phyloP scores from a whole-genome alignment of 2,797 vertebrate species.

The Molossus molossus region DNA sequence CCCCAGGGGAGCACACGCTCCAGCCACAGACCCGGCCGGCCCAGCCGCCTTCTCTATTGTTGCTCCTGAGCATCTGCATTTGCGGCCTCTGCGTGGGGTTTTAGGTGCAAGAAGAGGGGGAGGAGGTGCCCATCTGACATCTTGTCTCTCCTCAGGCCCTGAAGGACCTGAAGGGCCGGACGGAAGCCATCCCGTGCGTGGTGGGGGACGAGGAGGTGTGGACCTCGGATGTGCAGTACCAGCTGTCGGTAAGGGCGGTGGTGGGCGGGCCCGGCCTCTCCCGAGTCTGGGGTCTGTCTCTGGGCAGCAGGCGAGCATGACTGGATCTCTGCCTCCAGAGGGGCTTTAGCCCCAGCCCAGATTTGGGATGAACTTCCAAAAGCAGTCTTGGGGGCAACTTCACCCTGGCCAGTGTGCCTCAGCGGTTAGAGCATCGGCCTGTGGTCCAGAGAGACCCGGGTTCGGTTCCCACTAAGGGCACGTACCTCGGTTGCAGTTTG shows the following conservation, averaged over 20 bases:
- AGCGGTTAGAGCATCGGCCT: too few species aligned
- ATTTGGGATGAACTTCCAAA: neutral
- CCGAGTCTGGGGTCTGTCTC: neutral
- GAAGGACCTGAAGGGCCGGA: constrained; percentile 91
- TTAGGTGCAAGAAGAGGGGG: accelerated
- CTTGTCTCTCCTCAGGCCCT: constrained; percentile 89
- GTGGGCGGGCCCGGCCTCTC: neutral
- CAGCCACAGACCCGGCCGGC: accelerated
- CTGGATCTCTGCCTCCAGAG: neutral
- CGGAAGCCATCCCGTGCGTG: constrained; percentile 95
- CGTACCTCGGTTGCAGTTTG: too few species aligned
- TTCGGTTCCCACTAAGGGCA: too few species aligned
- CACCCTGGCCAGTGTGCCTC: too few species aligned
- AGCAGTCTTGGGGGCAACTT: neutral
- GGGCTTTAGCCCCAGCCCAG: accelerated
- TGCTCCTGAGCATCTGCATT: accelerated
- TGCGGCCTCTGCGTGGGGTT: accelerated
- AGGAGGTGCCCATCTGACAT: accelerated
- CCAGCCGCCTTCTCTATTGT: accelerated
- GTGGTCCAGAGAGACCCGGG: too few species aligned
- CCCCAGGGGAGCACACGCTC: accelerated
- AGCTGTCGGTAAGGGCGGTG: constrained; percentile 93
- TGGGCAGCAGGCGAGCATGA: accelerated
- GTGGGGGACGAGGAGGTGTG: constrained; percentile 96
- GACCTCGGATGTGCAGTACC: constrained; percentile 94